A percentile compares a stretch with the other conserved stretches of the same genome.
Evolutionary conservation across 2,113 vertebrate species (phyloP).

Genomic region (Thinocorus orbignyianus): DNA sequence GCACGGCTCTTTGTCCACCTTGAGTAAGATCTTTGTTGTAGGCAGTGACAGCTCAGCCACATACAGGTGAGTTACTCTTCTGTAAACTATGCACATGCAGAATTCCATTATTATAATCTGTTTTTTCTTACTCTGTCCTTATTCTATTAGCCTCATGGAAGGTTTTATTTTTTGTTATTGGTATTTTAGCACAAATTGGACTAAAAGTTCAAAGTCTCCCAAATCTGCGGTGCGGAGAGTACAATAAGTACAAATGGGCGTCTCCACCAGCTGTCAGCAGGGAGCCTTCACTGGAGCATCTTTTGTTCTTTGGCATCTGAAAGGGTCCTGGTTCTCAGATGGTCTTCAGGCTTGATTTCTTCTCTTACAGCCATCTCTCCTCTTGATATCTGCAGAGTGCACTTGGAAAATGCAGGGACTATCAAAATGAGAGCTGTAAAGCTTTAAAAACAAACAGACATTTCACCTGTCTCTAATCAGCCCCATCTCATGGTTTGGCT

Average conservation of each 20-base stretch:
- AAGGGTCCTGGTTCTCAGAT: neutral
- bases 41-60: neutral
- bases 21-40: neutral
- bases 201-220: neutral
- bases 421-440: constrained; percentile 3
- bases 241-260: neutral
- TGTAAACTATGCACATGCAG: neutral
- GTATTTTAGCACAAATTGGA: neutral
- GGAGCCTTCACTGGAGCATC: neutral
- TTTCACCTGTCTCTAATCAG: constrained; percentile 69
- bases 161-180: neutral
- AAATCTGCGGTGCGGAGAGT: neutral
- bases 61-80: neutral
- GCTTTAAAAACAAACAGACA: constrained; percentile 50
- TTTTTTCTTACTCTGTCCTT: neutral
- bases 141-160: neutral
- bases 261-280: neutral
- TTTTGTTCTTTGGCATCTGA: neutral
- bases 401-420: neutral
- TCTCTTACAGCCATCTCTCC: neutral
- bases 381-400: neutral
- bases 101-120: neutral
- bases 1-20: neutral
- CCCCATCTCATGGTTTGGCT: constrained; percentile 35
- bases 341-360: neutral